A percentile compares a stretch with the other conserved stretches of the same genome.
Conservation (phyloP, 2,888 invertebrate genomes). For the Beris chalybata region DNA sequence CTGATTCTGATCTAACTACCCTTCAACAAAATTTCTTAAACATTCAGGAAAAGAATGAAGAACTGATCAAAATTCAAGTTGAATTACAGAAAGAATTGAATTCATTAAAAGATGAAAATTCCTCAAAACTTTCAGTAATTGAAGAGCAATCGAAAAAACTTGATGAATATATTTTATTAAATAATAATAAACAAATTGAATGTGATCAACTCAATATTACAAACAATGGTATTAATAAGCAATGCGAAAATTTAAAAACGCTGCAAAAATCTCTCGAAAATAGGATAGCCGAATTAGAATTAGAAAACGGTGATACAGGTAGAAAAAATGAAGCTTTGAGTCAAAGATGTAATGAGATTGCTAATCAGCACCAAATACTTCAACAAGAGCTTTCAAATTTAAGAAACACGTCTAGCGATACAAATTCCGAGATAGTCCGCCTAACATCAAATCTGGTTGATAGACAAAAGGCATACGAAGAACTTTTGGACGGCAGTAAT, state of each 20-base stretch:
- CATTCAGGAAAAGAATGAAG: conserved; percentile 58
- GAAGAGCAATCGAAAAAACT: conserved; percentile 53
- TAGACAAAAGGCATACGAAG: conserved; percentile 62
- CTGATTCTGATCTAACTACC: background rate
- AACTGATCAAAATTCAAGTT: conserved; percentile 40
- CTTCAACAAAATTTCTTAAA: conserved; percentile 52
- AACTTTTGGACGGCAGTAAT: conserved; percentile 58
- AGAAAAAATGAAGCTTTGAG: conserved; percentile 61
- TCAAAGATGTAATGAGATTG: conserved; percentile 62
- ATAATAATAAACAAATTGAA: conserved; percentile 33
- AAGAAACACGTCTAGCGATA: conserved; percentile 63
- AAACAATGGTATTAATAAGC: conserved; percentile 44
- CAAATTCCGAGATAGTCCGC: conserved; percentile 62
- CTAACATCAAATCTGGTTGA: conserved; percentile 61
- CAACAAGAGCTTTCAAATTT: conserved; percentile 64
- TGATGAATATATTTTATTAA: conserved; percentile 42
- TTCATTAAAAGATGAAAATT: conserved; percentile 51
- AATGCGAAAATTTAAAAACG: conserved; percentile 54
- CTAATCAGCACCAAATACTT: conserved; percentile 61
- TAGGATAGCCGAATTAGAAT: conserved; percentile 58
- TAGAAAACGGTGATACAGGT: conserved; percentile 62
- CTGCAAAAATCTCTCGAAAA: conserved; percentile 47
- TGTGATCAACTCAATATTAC: conserved; percentile 49
- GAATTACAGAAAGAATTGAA: conserved; percentile 54
- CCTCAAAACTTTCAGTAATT: conserved; percentile 55